A percentile compares a stretch with the other conserved stretches of the same genome.
phyloP scores from a whole-genome alignment of 2,888 invertebrate genomes.

The Hypsopygia costalis region DNA sequence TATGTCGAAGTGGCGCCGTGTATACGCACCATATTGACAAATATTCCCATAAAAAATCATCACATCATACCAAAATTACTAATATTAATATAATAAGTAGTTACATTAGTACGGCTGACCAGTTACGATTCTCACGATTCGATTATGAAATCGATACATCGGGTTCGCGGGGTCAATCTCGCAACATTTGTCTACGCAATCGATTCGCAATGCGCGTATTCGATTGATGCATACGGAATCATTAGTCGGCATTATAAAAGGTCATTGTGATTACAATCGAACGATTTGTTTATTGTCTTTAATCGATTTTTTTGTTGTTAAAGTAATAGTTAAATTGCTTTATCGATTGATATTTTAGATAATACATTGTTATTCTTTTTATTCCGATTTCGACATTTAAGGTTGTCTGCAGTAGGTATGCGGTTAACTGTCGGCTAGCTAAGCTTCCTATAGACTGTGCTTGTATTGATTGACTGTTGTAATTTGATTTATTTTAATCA shows the following conservation, averaged over 20 bases:
- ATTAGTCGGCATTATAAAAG: constrained; percentile 41
- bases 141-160: constrained; percentile 16
- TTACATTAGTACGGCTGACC: constrained; percentile 4
- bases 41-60: no score
- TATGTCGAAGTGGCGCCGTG: no score
- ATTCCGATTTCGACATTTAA: no score
- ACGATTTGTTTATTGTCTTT: constrained; percentile 27
- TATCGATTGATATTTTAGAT: no score
- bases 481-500: no score
- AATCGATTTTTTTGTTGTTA: constrained; percentile 19
- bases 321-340: no score
- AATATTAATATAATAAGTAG: background rate
- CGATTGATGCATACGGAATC: constrained; percentile 39
- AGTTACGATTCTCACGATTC: constrained; percentile 19
- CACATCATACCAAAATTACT: background rate
- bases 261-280: constrained; percentile 37
- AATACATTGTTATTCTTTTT: no score
- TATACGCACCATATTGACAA: no score
- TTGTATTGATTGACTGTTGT: no score
- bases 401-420: no score
- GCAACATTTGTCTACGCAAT: constrained; percentile 27
- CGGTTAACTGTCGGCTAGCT: no score
- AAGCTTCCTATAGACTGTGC: no score
- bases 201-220: constrained; percentile 29
- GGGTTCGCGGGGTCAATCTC: constrained; percentile 19